Base-by-base conservation (phyloP, 2,797 vertebrate genomes). In the Hafferia zeledoni region DNA sequence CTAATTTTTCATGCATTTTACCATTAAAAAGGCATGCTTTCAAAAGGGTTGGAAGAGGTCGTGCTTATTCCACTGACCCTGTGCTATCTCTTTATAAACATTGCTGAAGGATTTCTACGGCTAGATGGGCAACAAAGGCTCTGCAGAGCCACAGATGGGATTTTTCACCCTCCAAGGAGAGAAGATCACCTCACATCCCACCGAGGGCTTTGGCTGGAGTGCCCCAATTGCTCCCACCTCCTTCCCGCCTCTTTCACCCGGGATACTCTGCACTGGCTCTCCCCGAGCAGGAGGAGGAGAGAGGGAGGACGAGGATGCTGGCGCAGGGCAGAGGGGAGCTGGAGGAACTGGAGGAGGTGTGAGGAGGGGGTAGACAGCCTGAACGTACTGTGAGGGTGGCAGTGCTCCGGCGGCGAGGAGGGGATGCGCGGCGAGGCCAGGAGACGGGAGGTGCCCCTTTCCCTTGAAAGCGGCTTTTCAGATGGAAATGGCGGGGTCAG, bases 401-500 rank as follows among this genome's bases (percentile, higher is more conserved):
- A 67, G 53, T 49, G 33, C 47, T 53, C 39, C 1, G 5, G 37
- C 0, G 10, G 41, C 50, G 6, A 52, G 74, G 60, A 19, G 19
- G 37, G 47, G 17, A 35, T 46, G 17, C 1, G 13, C 6, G 17
- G n/a, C 2, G 6, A 53, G 49, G 35, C 12, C 49, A 24, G 76
- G 44, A n/a, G 67, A 64, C 33, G 9, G 25, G 43, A 57, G n/a
- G 55, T 65, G 61, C 57, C 64, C 72, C 79, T 91, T 94, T 72
- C 33, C 23, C 69, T 86, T 84, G 70, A 79, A 93, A 94, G 76
- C 28, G 5, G 78, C 95, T 87, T 97, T 96, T 97, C 75, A 96
- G 87, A 97, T 96, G 96, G 95, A 97, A 97, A 97, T 95, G 57
- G 43, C 7, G 28, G 86, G 92, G 95, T 95, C 95, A 96, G 83